Percentiles rank a stretch among this genome's conserved stretches.
Conservation (phyloP, 2,797 vertebrate genomes). For the Acanthornis magna region DNA sequence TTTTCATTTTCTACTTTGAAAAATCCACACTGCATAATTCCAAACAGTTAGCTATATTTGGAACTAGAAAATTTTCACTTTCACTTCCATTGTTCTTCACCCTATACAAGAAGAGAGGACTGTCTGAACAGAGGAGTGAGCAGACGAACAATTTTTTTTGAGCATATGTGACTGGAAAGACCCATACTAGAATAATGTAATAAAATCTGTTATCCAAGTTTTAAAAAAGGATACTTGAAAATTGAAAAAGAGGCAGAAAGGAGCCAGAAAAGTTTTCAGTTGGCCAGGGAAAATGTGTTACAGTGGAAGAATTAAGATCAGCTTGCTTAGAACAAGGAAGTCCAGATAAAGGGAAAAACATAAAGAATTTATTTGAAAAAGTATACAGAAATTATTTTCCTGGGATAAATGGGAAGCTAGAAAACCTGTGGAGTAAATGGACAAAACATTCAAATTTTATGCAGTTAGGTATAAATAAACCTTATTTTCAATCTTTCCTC, state of each 20-base stretch:
- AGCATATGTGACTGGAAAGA: background rate
- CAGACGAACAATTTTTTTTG: background rate
- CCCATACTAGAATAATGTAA: background rate
- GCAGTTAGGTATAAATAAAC: background rate
- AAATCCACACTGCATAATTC: background rate
- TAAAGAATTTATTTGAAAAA: background rate
- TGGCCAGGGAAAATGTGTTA: background rate
- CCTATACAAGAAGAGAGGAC: background rate
- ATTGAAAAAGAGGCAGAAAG: background rate
- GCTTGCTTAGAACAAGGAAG: background rate
- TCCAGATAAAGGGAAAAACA: background rate
- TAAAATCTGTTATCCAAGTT: background rate
- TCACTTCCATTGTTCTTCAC: background rate
- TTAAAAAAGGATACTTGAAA: background rate
- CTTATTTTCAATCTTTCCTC: background rate
- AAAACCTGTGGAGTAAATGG: background rate
- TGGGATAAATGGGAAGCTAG: background rate
- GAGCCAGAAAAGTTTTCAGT: background rate
- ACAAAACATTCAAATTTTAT: background rate
- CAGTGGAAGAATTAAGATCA: background rate
- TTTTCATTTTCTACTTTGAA: background rate
- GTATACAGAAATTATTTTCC: background rate
- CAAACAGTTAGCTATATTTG: background rate
- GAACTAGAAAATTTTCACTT: background rate
- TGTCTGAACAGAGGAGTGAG: background rate